Percentiles rank a stretch among this genome's conserved stretches.
phyloP scores from a whole-genome alignment of 2,797 vertebrate genomes.

The Ciconia nigra region DNA sequence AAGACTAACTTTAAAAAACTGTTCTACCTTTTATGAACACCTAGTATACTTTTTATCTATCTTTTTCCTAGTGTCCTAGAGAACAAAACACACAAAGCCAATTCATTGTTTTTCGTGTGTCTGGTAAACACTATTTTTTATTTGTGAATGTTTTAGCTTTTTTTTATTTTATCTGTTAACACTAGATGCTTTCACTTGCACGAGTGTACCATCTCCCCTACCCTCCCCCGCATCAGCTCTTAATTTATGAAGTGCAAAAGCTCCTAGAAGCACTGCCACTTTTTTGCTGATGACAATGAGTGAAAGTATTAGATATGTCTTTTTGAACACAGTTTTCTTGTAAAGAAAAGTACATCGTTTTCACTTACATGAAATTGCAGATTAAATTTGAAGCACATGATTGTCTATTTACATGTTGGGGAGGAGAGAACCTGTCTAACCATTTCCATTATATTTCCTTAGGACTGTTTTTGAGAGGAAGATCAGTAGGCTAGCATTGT shows the following conservation, averaged over 20 bases:
- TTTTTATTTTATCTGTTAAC: constrained; percentile 5
- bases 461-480: not conserved
- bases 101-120: constrained; percentile 33
- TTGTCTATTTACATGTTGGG: not conserved
- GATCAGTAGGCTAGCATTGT: not conserved
- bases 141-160: constrained; percentile 36
- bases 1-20: constrained; percentile 73
- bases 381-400: not conserved
- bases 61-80: not conserved
- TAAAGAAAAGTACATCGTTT: not conserved
- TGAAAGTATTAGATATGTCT: not conserved
- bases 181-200: constrained; percentile 2
- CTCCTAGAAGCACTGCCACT: not conserved
- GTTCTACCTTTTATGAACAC: constrained; percentile 56
- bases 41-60: constrained; percentile 40
- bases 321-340: not conserved
- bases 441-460: not conserved
- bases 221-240: not conserved
- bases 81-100: constrained; percentile 29
- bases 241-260: constrained; percentile 28
- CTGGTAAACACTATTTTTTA: constrained; percentile 55
- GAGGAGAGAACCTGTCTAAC: not conserved
- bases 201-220: not conserved
- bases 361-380: not conserved
- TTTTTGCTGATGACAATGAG: not conserved